phyloP scores from a whole-genome alignment of 1,140 invertebrate genomes.

The Linepithema humile region DNA sequence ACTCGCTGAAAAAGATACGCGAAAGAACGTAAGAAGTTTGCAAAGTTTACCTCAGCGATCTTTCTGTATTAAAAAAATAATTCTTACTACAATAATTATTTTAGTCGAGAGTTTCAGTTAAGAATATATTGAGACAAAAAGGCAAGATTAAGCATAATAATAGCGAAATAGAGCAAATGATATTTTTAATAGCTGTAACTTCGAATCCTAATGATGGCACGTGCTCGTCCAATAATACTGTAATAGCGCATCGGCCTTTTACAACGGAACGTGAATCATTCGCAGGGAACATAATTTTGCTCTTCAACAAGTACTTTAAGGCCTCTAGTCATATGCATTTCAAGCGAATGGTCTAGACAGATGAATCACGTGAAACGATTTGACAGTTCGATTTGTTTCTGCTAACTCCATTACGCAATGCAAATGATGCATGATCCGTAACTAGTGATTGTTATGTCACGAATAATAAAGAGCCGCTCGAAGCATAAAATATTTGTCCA shows the following conservation, averaged over 20 bases:
- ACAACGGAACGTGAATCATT: constrained; percentile 10
- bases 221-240: neutral
- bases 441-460: constrained; percentile 19
- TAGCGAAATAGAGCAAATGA: too few relatives aligned
- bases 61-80: neutral
- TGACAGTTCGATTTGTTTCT: constrained; percentile 25
- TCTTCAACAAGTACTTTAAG: constrained; percentile 1
- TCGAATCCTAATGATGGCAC: neutral
- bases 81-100: too few relatives aligned
- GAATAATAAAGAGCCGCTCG: constrained; percentile 8
- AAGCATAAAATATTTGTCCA: constrained; percentile 7
- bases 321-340: constrained; percentile 26
- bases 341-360: neutral
- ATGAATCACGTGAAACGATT: constrained; percentile 10
- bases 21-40: neutral
- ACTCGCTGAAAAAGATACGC: neutral
- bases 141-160: neutral
- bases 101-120: too few relatives aligned
- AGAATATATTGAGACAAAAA: neutral
- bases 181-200: neutral
- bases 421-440: neutral
- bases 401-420: constrained; percentile 11
- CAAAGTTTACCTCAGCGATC: neutral
- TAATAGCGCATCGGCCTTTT: neutral
- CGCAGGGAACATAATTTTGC: neutral